Evolutionary conservation across 2,888 invertebrate species (phyloP), one percentile per base, ranked within the genome.

Genomic region (Megastigmus dorsalis): DNA sequence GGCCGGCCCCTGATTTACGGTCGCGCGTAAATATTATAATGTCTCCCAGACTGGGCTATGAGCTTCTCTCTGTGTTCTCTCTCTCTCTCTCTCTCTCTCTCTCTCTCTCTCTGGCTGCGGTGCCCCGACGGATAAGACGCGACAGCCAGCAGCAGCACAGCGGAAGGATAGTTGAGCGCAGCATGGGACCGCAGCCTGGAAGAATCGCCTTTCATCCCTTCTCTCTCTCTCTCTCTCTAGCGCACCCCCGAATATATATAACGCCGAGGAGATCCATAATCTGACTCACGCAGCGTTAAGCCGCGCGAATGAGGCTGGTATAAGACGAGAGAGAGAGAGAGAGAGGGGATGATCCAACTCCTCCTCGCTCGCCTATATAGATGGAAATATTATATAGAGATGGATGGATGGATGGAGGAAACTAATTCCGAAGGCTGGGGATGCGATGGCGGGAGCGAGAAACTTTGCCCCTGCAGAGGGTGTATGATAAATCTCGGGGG

Each of bases 11-110:
- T 73, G 73, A 76, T 76, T 76, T 76, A 76, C 73, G 76, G 60
- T 26, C 67, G 73, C 55, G 68, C 72, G 65, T 76, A 72, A 72
- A 76, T 68, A 75, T 75, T 72, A 72, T 72, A 72, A 72, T 75
- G 43, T 18, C 60, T 48, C 45, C n/a, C n/a, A n/a, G n/a, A n/a
- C n/a, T 52, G 36, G n/a, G n/a, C n/a, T n/a, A n/a, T n/a, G 23
- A 50, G 41, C 57, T 57, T 7, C 41, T 50, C n/a, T n/a, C n/a
- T n/a, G n/a, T n/a, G n/a, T n/a, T n/a, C n/a, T n/a, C n/a, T n/a
- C n/a, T n/a, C n/a, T n/a, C n/a, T n/a, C n/a, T n/a, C n/a, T n/a
- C n/a, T n/a, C n/a, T n/a, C n/a, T n/a, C n/a, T n/a, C n/a, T n/a
- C n/a, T n/a, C n/a, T n/a, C n/a, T n/a, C n/a, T n/a, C n/a, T n/a